phyloP scores from a whole-genome alignment of 2,113 vertebrate species.

The Plecotus auritus region DNA sequence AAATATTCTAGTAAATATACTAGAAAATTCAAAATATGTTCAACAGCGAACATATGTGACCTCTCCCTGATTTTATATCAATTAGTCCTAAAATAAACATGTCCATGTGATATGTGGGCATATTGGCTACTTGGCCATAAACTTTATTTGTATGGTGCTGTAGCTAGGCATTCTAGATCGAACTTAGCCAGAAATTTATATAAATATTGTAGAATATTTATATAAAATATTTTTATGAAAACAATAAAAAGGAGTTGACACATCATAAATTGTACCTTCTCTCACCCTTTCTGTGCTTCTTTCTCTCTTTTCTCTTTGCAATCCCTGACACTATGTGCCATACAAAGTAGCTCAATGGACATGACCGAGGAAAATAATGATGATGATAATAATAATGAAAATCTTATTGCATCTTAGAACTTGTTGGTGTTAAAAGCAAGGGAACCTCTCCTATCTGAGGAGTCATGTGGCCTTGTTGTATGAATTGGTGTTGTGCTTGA shows the following conservation, averaged over 20 bases:
- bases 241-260: neutral
- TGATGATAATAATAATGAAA: neutral
- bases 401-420: neutral
- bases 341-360: neutral
- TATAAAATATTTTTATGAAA: neutral
- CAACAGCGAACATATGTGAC: neutral
- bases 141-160: neutral
- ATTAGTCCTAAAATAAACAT: neutral
- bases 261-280: neutral
- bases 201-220: neutral
- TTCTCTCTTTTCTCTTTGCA: neutral
- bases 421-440: neutral
- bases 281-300: neutral
- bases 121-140: neutral
- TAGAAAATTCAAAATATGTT: neutral
- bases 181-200: neutral
- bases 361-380: neutral
- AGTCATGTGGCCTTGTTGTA: neutral
- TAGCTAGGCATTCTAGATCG: neutral
- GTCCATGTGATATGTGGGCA: neutral
- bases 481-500: neutral
- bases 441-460: neutral
- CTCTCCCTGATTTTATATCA: neutral
- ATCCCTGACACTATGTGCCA: neutral
- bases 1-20: neutral